These are phyloP conservation scores for Hydrolagus affinis DNA, from an alignment of 2,113 vertebrate genomes.

Conservation along the genomic window DNA sequence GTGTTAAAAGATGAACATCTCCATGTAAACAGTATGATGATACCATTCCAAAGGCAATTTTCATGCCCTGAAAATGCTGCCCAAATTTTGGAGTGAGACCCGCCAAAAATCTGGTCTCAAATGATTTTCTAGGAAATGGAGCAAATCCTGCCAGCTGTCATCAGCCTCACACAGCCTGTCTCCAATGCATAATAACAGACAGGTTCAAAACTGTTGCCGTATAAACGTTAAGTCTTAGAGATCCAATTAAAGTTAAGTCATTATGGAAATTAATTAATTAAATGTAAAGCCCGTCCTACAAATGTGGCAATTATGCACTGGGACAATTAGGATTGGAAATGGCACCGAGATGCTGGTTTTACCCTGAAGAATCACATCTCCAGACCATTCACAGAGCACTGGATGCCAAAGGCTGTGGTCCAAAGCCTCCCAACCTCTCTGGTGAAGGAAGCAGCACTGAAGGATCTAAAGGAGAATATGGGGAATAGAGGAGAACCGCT, in stretches of 20 bases:
- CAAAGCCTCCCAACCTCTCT: background rate
- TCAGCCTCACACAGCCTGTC: background rate
- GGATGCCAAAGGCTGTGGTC: background rate
- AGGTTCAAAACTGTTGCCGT: background rate
- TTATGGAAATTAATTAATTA: background rate
- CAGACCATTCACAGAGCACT: background rate
- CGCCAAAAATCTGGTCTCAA: constrained; percentile 17
- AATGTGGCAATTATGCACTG: background rate
- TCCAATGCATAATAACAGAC: background rate
- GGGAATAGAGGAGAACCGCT: background rate
- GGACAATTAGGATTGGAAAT: background rate
- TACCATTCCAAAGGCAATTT: constrained; percentile 8
- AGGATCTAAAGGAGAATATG: background rate
- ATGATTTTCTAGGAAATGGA: constrained; percentile 14
- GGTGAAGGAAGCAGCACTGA: background rate
- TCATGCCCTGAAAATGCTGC: constrained; percentile 11
- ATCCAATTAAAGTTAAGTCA: constrained; percentile 11
- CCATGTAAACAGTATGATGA: background rate
- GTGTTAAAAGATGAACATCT: background rate
- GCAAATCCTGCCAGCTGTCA: constrained; percentile 4
- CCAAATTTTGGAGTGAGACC: background rate
- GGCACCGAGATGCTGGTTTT: background rate
- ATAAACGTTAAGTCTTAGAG: background rate
- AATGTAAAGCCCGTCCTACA: background rate
- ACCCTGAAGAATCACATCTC: background rate